Percentiles rank a stretch among this genome's conserved stretches.
phyloP scores from a whole-genome alignment of 2,888 invertebrate species.

The Diplolepis rosae region DNA sequence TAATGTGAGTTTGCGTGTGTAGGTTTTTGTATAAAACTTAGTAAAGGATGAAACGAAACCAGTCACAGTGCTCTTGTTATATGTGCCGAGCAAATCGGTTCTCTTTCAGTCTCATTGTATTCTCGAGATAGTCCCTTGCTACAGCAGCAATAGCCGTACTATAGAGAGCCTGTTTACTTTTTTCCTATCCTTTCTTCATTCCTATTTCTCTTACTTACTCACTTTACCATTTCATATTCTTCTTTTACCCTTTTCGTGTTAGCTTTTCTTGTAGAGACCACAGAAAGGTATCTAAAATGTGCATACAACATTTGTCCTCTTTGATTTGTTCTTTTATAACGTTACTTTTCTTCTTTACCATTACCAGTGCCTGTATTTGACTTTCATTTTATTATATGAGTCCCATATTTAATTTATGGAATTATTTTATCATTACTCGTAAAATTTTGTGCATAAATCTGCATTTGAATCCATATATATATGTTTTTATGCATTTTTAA shows the following conservation, averaged over 20 bases:
- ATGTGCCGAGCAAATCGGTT: slow-evolving; percentile 47
- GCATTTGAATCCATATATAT: too few species aligned
- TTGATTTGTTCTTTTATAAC: too few species aligned
- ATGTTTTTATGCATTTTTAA: too few species aligned
- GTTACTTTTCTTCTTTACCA: too few species aligned
- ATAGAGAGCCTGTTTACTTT: neutral
- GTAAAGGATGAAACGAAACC: slow-evolving; percentile 19
- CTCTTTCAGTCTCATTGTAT: slow-evolving; percentile 48
- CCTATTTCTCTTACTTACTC: slow-evolving; percentile 10
- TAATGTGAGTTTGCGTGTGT: neutral
- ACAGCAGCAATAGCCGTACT: slow-evolving; percentile 19
- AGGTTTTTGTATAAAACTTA: neutral
- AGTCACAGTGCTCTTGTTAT: slow-evolving; percentile 28
- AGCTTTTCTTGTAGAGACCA: neutral
- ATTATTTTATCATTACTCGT: too few species aligned
- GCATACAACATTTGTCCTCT: neutral
- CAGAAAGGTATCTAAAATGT: neutral
- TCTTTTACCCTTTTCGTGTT: neutral
- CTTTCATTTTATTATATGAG: too few species aligned
- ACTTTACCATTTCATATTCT: neutral
- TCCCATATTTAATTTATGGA: too few species aligned
- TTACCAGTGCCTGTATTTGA: too few species aligned
- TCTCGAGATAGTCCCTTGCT: slow-evolving; percentile 42
- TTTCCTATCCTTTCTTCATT: slow-evolving; percentile 2
- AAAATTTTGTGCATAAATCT: too few species aligned